phyloP scores from a whole-genome alignment of 2,797 vertebrate genomes.

The Tachyglossus aculeatus region DNA sequence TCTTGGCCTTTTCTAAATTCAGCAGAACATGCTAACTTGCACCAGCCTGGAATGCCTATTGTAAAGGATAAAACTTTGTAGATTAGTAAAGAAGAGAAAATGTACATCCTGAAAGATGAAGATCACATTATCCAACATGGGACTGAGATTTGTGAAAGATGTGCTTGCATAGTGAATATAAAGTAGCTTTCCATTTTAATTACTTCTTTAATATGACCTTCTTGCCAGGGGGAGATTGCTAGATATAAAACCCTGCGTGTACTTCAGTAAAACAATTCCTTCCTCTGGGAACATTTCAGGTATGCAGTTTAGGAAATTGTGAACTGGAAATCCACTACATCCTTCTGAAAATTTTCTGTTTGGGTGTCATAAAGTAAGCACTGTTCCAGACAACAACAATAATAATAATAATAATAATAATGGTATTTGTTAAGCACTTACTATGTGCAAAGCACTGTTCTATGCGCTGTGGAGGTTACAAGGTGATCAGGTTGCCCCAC shows the following conservation, averaged over 20 bases:
- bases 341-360: too few species aligned
- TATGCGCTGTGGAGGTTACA: too few species aligned
- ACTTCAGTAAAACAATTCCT: background rate
- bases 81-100: conserved; percentile 8
- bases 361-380: too few species aligned
- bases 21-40: conserved; percentile 1
- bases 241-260: background rate
- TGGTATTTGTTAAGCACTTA: too few species aligned
- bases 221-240: background rate
- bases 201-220: too few species aligned
- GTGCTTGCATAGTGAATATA: background rate
- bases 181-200: conserved; percentile 9
- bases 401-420: too few species aligned
- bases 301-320: background rate
- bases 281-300: background rate
- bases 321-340: background rate
- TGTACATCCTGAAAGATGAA: conserved; percentile 24
- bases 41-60: background rate
- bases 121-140: conserved; percentile 22
- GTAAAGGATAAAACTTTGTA: conserved; percentile 1
- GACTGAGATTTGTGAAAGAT: conserved; percentile 23
- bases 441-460: too few species aligned
- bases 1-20: background rate
- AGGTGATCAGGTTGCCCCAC: too few species aligned
- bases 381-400: too few species aligned